Conservation (phyloP, 2,888 invertebrate species). For the Clusia tigrina region DNA sequence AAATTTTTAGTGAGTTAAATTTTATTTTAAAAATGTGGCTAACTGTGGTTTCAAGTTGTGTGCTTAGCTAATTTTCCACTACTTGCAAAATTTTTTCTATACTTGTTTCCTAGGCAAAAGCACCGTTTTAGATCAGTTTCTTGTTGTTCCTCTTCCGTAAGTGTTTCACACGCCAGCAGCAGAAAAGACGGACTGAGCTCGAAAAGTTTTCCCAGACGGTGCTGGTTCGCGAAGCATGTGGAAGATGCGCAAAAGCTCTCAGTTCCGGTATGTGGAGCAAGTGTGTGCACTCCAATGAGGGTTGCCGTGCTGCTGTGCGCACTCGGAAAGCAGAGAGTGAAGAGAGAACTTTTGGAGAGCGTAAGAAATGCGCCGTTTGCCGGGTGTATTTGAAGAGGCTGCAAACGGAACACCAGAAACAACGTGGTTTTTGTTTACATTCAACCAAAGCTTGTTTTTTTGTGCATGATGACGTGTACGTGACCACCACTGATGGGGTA, state of each 20-base stretch:
- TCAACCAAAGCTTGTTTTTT: background rate
- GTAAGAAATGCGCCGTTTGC: background rate
- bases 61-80: slow-evolving; percentile 4
- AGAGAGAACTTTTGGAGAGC: background rate
- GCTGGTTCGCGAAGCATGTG: slow-evolving; percentile 5
- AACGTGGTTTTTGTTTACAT: slow-evolving; percentile 3
- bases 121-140: background rate
- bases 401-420: background rate
- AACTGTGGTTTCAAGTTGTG: background rate
- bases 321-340: no score
- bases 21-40: background rate
- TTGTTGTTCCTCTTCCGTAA: background rate
- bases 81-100: slow-evolving; percentile 12
- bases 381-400: background rate
- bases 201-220: slow-evolving; percentile 33
- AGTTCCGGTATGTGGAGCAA: slow-evolving; percentile 19
- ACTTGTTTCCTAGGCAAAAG: slow-evolving; percentile 20
- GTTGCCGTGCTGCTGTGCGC: slow-evolving; percentile 13
- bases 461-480: background rate
- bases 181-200: slow-evolving; percentile 31
- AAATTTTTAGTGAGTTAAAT: background rate
- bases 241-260: slow-evolving; percentile 26
- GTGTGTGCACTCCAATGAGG: slow-evolving; percentile 7
- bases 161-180: slow-evolving; percentile 26
- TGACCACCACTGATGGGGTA: background rate